Conservation (phyloP, 2,797 vertebrate species). For the Alosa sapidissima region DNA sequence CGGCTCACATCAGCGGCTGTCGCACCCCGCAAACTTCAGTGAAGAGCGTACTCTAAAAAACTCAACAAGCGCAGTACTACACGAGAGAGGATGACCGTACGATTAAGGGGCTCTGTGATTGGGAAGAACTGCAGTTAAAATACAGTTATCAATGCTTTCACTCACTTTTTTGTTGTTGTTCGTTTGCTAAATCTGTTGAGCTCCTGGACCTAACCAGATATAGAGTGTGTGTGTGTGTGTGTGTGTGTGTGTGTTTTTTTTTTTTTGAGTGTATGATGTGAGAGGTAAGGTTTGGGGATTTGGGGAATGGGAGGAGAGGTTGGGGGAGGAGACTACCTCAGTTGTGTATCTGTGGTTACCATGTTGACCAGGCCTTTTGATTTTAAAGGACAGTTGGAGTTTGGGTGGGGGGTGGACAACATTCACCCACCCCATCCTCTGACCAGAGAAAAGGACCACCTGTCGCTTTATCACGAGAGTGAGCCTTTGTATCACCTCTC, state of each 20-base stretch:
- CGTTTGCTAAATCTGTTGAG: slow-evolving; percentile 68
- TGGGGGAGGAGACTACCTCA: slow-evolving; percentile 87
- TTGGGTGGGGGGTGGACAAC: background rate
- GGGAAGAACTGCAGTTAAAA: slow-evolving; percentile 73
- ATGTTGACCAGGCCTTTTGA: slow-evolving; percentile 80
- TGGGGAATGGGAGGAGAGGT: background rate
- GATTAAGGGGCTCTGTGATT: background rate
- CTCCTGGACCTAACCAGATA: slow-evolving; percentile 74
- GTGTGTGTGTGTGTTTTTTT: too few relatives aligned
- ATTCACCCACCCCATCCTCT: slow-evolving; percentile 38
- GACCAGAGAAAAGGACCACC: slow-evolving; percentile 76
- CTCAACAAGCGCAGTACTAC: background rate
- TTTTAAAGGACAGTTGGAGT: slow-evolving; percentile 42
- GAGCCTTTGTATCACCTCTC: slow-evolving; percentile 46
- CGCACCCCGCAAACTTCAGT: background rate
- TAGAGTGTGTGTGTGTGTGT: slow-evolving; percentile 67
- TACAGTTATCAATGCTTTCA: slow-evolving; percentile 46
- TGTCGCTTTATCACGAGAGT: slow-evolving; percentile 72
- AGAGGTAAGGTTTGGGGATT: slow-evolving; percentile 69
- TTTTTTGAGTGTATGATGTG: slow-evolving; percentile 63
- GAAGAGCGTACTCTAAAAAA: background rate
- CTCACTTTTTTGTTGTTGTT: slow-evolving; percentile 40
- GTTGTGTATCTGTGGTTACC: slow-evolving; percentile 83
- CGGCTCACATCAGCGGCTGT: background rate
- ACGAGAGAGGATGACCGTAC: background rate